Evolutionary conservation across 2,113 vertebrate genomes (phyloP), one percentile per base, ranked within the genome.

Genomic region (Neogobius melanostomus): DNA sequence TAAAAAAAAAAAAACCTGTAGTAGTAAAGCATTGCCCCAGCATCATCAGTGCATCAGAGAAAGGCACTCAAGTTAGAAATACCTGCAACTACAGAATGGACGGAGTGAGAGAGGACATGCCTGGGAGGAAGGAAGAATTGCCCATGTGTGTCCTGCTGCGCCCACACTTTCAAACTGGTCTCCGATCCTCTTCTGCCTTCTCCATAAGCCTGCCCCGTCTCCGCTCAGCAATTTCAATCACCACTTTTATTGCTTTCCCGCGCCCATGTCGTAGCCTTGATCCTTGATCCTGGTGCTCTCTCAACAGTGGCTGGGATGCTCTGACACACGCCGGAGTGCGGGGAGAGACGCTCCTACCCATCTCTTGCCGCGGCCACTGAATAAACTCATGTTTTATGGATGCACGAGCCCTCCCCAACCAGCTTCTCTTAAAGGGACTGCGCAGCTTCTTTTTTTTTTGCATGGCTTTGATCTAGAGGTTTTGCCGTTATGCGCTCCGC

Each of bases 111-210:
- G 78, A 78, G 72, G 84, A 92, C 91, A 83, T 92, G 90, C 91
- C 91, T 91, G 88, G 88, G 84, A 89, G 88, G 84, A 89, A 92
- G 81, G 90, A 89, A 79, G 91, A 88, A 83, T 90, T 92, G 86
- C 90, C 91, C 91, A 90, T 80, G 76, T 53, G 76, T 8, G 74
- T 85, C 82, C 88, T 78, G 56, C 61, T 43, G 63, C 70, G 60
- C 69, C 49, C 66, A 59, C 63, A 75, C 71, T 77, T 76, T 79
- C 71, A 62, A 69, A 80, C 68, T 71, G 7, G 44, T 76, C 84
- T 78, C 54, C 60, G 36, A 68, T 47, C 60, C 17, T 71, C 79
- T 69, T 75, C 72, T 75, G 69, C 76, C 61, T 69, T 72, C 50
- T 70, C 66, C 66, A 66, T 21, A 61, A 64, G 62, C 63, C 52